Base-by-base conservation (phyloP, 2,888 invertebrate genomes). In the Stenolophus ochropezus region DNA sequence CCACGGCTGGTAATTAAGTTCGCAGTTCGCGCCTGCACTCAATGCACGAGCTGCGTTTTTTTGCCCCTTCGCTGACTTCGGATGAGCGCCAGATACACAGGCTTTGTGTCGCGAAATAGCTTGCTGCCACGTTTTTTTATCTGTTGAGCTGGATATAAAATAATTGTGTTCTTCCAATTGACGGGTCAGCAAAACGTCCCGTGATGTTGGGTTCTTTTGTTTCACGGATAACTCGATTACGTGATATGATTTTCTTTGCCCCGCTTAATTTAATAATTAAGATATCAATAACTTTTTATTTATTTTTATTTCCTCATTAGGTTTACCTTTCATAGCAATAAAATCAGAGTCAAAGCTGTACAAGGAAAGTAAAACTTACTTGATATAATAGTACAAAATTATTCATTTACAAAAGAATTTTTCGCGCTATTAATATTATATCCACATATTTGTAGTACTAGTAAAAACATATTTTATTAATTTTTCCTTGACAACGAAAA, bases 91-190 rank as follows among this genome's bases (percentile, higher is more conserved):
- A 21, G 61, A 61, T 61, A 61, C n/a, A 61, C 61, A 61, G 65
- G 65, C 65, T 69, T 33, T 69, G 56, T 56, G 33, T 69, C 65
- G 65, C 65, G 65, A 69, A 33, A 69, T 69, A 69, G 65, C 65
- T 69, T 18, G 5, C 6, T 69, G 65, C 65, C 18, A 14, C 33
- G 14, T 27, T 14, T 69, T 65, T 69, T 33, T 69, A 69, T 69
- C 65, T 69, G 65, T 69, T 69, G 65, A 69, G 65, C 33, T 69
- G 65, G 27, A 69, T 69, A 69, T 69, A 33, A 69, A 69, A 69
- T 69, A 69, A 69, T 69, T 69, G 65, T 16, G 65, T 33, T 69
- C 33, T 69, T 69, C 33, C 65, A 69, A 69, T 69, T 69, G 65
- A 69, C 27, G 18, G 65, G 16, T 69, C 33, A 69, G 65, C 65